A percentile compares a stretch with the other conserved stretches of the same genome.
phyloP scores from a whole-genome alignment of 2,888 invertebrate genomes.

The Parnassius apollo region DNA sequence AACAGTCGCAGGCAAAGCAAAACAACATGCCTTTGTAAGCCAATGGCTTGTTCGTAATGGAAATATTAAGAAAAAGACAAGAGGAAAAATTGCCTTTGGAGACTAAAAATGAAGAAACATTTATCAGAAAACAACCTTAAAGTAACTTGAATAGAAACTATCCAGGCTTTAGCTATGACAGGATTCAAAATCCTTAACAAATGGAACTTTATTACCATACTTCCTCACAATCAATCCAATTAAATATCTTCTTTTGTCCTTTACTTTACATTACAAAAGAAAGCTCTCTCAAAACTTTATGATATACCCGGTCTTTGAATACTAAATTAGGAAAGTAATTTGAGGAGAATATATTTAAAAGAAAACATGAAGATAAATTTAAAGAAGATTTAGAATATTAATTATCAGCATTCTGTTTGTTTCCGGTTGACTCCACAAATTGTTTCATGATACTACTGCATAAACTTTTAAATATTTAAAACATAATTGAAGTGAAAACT shows the following conservation, averaged over 20 bases:
- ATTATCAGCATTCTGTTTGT: too few relatives aligned
- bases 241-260: conserved; percentile 20
- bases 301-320: conserved; percentile 8
- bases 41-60: conserved; percentile 24
- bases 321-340: conserved; percentile 11
- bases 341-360: background rate
- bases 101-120: conserved; percentile 15
- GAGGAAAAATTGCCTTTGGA: conserved; percentile 14
- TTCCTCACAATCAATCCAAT: conserved; percentile 21
- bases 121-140: conserved; percentile 23
- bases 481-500: too few relatives aligned
- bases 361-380: background rate
- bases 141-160: conserved; percentile 22
- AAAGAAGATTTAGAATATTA: too few relatives aligned
- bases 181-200: conserved; percentile 17
- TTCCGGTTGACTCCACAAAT: too few relatives aligned
- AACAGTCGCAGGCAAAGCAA: conserved; percentile 20
- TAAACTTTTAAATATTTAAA: too few relatives aligned
- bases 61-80: conserved; percentile 18
- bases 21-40: conserved; percentile 24
- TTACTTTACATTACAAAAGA: conserved; percentile 16
- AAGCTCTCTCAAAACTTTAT: conserved; percentile 16
- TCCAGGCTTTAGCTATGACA: conserved; percentile 5
- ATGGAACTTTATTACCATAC: conserved; percentile 25
- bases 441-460: too few relatives aligned